Evolutionary conservation across 2,888 invertebrate species (phyloP), one percentile per base, ranked within the genome.

Genomic region (Liopterus haemorrhoidalis): DNA sequence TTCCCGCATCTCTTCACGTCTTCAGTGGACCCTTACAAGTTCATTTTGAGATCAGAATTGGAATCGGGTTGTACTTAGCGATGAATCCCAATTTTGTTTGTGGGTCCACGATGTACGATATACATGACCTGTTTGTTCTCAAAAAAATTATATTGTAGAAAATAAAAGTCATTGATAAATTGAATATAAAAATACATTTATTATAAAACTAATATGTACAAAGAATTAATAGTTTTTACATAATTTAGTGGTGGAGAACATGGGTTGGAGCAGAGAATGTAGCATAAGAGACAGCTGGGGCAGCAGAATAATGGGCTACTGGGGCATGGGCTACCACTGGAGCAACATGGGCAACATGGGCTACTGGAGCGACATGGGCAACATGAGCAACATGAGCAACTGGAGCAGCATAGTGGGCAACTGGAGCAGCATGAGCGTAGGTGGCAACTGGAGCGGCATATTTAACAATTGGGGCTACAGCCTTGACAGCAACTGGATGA

Each of bases 401-500:
- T 22, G 52, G 35, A 19, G 67, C 68, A 21, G 21, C 21, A 14
- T 36, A 20, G 9, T 8, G 6, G 35, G 35, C 35, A 4, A 18
- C 35, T 15, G 39, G 39, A 11, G 28, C 39, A 14, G 41, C 41
- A 20, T 33, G 35, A 9, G 48, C 48, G 46, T 39, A 41, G 19
- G 48, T 51, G 35, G 57, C 61, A 45, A 54, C 54, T 14, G 31
- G 22, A 14, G 46, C 46, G 19, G 22, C 20, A 11, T 43, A 21
- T 21, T 68, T 68, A 43, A 16, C 50, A 41, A 44, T 39, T 21
- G 41, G 63, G 55, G 58, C 55, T 22, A 58, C 52, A 19, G 59
- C 57, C 38, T 59, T 56, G 14, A 60, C 58, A 37, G 61, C 61
- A 15, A 60, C 58, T 14, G 36, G 36, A 19, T 36, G 36, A 4